Percentiles rank a stretch among this genome's conserved stretches.
These are phyloP conservation scores for Chiloscyllium punctatum DNA, from an alignment of 2,797 vertebrate genomes.

Conservation along the genomic window DNA sequence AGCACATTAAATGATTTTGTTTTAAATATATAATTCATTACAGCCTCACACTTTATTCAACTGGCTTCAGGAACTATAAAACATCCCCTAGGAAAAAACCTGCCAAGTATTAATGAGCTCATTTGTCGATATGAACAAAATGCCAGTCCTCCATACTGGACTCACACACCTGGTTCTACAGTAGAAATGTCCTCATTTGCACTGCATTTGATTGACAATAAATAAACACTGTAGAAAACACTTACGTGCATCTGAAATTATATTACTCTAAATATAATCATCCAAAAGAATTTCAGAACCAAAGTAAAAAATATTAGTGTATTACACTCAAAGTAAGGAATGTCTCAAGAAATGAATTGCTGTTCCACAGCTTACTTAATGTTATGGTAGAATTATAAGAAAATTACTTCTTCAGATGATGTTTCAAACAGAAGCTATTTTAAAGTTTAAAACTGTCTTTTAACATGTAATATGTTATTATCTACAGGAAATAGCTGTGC, in stretches of 20 bases:
- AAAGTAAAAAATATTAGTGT: not conserved
- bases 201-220: not conserved
- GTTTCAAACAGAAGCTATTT: not conserved
- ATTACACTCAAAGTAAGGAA: not conserved
- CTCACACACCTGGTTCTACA: not conserved
- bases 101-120: slow-evolving; percentile 4
- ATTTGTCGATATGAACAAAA: slow-evolving; percentile 35
- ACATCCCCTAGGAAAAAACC: not conserved
- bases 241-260: not conserved
- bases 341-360: not conserved
- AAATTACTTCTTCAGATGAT: not conserved
- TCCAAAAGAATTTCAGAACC: not conserved
- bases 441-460: not conserved
- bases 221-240: not conserved
- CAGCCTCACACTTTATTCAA: slow-evolving; percentile 7
- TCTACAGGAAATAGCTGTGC: not conserved
- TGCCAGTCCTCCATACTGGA: not conserved
- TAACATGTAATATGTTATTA: not conserved
- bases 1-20: not conserved
- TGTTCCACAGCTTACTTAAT: not conserved
- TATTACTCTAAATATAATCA: not conserved
- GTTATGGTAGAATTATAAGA: not conserved
- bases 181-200: not conserved
- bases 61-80: not conserved
- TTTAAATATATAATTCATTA: not conserved